Evolutionary conservation across 2,113 vertebrate species (phyloP), one percentile per base, ranked within the genome.

Genomic region (Rousettus leschenaultii): DNA sequence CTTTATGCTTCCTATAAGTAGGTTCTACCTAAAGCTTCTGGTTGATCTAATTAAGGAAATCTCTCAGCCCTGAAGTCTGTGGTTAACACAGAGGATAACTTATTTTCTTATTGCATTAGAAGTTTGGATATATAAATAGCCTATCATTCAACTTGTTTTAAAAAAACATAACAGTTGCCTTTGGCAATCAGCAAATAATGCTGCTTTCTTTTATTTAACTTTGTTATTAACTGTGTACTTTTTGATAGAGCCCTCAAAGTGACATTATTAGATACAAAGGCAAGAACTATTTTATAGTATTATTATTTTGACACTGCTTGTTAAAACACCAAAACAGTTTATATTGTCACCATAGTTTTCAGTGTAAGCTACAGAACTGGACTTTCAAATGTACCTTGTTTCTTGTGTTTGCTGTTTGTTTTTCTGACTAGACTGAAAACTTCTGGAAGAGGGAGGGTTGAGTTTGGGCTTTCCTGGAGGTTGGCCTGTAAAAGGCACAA

Each of bases 1-100:
- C 70, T 55, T 95, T 93, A 87, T 89, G 84, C 85, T 87, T 96
- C 84, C 84, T 71, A 92, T 40, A 96, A 97, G 92, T 79, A 96
- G 96, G 79, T 96, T 95, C 79, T 84, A 53, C 33, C 96, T 94
- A 95, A 83, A 96, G 24, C 78, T 70, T 92, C 68, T 83, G 43
- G 97, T 95, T 94, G 95, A 92, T 89, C 97, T 97, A 96, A 91
- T 94, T 92, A 96, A 95, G 87, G 59, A 88, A 95, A 40, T 71
- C 33, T 78, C 63, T 35, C 26, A 61, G 73, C 88, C 43, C 48
- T 61, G 15, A 38, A 95, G 84, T 94, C 75, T 92, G 86, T 95
- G 82, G 48, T 88, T 96, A 95, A 63, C 87, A 90, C 28, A 86
- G 70, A 97, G 16, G 30, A 73, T 87, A 85, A 38, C 79, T 84